Evolutionary conservation across 2,888 invertebrate species (phyloP).

Genomic region (Drosophila falleni): DNA sequence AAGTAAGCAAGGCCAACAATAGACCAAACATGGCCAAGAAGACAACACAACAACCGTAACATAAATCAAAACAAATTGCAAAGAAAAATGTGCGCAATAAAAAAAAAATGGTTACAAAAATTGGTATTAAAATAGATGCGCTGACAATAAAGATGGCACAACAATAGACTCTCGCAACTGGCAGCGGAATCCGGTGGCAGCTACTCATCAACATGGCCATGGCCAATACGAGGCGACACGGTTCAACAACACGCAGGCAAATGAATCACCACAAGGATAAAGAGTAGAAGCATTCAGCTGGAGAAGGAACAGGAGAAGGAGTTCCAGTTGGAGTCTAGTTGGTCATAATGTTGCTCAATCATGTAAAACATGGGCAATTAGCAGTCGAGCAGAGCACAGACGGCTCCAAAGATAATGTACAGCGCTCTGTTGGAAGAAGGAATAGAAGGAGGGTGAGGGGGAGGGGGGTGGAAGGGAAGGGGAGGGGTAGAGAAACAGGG

Average conservation of each 20-base stretch:
- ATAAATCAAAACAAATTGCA: slow-evolving; percentile 74
- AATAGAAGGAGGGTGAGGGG: background rate
- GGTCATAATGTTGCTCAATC: slow-evolving; percentile 64
- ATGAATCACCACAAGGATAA: slow-evolving; percentile 20
- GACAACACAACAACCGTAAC: slow-evolving; percentile 40
- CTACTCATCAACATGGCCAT: slow-evolving; percentile 31
- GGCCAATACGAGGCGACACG: slow-evolving; percentile 8
- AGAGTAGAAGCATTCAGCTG: background rate
- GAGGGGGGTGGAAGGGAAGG: background rate
- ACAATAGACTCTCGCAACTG: slow-evolving; percentile 36
- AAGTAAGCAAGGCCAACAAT: slow-evolving; percentile 32
- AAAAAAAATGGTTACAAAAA: slow-evolving; percentile 44
- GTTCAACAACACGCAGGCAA: slow-evolving; percentile 23
- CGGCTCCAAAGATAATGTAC: slow-evolving; percentile 55
- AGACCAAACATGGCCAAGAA: slow-evolving; percentile 14
- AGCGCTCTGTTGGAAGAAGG: slow-evolving; percentile 17
- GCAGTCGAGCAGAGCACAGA: slow-evolving; percentile 34
- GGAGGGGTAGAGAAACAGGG: background rate
- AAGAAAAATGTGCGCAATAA: slow-evolving; percentile 46
- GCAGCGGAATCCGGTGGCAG: slow-evolving; percentile 14
- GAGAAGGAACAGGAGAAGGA: background rate
- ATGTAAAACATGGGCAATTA: slow-evolving; percentile 74
- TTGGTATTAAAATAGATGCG: slow-evolving; percentile 47
- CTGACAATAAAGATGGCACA: slow-evolving; percentile 42
- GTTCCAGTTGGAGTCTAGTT: slow-evolving; percentile 23